Conservation (phyloP, 2,888 invertebrate species). For the Zaprionus obscuricornis region DNA sequence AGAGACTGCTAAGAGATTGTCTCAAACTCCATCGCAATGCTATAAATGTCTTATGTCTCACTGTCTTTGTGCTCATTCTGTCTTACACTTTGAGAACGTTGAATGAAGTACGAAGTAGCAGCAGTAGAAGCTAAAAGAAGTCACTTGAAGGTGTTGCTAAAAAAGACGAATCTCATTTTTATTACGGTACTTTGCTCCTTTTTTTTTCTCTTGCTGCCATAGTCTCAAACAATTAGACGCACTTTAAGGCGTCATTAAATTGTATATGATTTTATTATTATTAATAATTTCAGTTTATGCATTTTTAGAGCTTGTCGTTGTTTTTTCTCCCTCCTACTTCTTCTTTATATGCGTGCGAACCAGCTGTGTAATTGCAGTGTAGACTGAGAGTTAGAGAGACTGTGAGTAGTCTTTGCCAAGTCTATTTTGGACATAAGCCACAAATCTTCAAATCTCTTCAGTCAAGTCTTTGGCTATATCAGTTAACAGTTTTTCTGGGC, state of each 20-base stretch:
- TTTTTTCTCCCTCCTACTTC: no score
- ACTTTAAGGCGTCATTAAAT: slow-evolving; percentile 58
- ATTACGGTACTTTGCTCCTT: slow-evolving; percentile 55
- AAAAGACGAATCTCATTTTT: slow-evolving; percentile 20
- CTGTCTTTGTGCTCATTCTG: slow-evolving; percentile 70
- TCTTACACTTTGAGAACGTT: slow-evolving; percentile 40
- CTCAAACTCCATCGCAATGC: slow-evolving; percentile 58
- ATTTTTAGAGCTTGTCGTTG: slow-evolving; percentile 47
- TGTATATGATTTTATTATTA: slow-evolving; percentile 50
- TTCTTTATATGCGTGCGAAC: slow-evolving; percentile 19
- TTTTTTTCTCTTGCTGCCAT: slow-evolving; percentile 11
- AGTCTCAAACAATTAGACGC: slow-evolving; percentile 50
- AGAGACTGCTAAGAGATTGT: no score
- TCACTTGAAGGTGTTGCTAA: slow-evolving; percentile 21
- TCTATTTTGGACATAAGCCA: background rate
- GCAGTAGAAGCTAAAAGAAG: no score
- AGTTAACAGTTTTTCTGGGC: slow-evolving; percentile 42
- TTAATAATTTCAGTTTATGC: slow-evolving; percentile 60
- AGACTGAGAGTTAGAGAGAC: no score
- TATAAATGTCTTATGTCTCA: slow-evolving; percentile 57
- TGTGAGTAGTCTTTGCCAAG: no score
- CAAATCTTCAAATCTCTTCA: slow-evolving; percentile 12
- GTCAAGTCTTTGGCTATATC: slow-evolving; percentile 10
- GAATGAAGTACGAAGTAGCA: slow-evolving; percentile 9
- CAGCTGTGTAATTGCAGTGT: slow-evolving; percentile 56